Base-by-base conservation (phyloP, 2,113 vertebrate genomes). In the Willisornis vidua region DNA sequence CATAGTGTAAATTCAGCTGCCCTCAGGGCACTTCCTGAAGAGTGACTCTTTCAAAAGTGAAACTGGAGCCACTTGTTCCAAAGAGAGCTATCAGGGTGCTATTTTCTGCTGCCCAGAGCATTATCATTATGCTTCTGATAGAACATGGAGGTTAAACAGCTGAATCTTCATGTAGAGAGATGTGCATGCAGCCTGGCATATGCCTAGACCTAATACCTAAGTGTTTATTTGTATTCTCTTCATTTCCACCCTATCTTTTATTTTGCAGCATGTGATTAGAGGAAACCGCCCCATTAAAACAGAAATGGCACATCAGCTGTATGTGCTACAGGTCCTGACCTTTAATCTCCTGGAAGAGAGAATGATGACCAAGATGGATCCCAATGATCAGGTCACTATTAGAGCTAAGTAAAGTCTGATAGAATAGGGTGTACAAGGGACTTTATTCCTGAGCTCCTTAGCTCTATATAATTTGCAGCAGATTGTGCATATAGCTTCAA, bases 311-410 rank as follows among this genome's bases (percentile, higher is more conserved):
- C 99, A 99, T 97, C 99, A 99, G 98, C 98, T 99, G 2, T 99
- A 99, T 1, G 99, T 99, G 90, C 98, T 99, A 16, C 99, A 99
- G 97, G 99, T 99, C 49, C 87, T 99, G 97, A 99, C 99, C 81
- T 99, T 99, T 96, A 99, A 99, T 96, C 99, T 99, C 57, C 97
- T 99, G 93, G 99, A 99, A 96, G 99, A 99, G 96, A 98, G 99
- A 62, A 99, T 99, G 99, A 99, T 99, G 99, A 99, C 99, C 85
- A 99, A 99, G 98, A 99, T 99, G 99, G 99, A 99, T 93, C 99
- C 99, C 8, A 99, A 98, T 82, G 99, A 99, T 89, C 99, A 99
- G 98, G 99, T 94, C 52, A 45, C 24, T 97, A 23, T 81, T 78
- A 84, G n/a, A 74, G 72, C 93, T 57, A 28, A 87, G 26, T 76